A percentile compares a stretch with the other conserved stretches of the same genome.
Conservation (phyloP, 1,140 invertebrate genomes). For the Drosophila kanapiae region DNA sequence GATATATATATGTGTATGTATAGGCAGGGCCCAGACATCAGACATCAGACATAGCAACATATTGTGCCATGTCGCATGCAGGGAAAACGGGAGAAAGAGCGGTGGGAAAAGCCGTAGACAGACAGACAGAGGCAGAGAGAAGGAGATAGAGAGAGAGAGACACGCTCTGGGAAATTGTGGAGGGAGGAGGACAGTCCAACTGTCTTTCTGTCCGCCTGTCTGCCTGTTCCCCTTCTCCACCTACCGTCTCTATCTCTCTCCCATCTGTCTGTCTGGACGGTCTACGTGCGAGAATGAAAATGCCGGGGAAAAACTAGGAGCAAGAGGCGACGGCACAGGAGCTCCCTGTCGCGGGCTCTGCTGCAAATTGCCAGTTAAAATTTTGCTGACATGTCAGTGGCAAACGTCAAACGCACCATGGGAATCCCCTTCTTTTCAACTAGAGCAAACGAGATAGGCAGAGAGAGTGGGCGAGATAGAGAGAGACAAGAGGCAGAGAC, state of each 20-base stretch:
- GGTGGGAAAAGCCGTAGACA: slow-evolving; percentile 20
- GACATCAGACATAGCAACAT: slow-evolving; percentile 73
- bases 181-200: slow-evolving; percentile 15
- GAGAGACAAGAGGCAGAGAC: neutral
- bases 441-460: too few relatives aligned
- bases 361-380: slow-evolving; percentile 81
- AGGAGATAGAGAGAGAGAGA: neutral
- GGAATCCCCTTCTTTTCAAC: slow-evolving; percentile 7
- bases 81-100: slow-evolving; percentile 12
- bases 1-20: neutral
- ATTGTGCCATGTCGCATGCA: slow-evolving; percentile 72
- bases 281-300: slow-evolving; percentile 35
- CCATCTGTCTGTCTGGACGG: slow-evolving; percentile 15
- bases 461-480: neutral
- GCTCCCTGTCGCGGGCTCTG: slow-evolving; percentile 52
- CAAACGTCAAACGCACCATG: slow-evolving; percentile 61
- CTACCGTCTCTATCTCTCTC: neutral
- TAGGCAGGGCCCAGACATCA: slow-evolving; percentile 39
- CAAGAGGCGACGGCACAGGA: slow-evolving; percentile 11
- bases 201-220: slow-evolving; percentile 28
- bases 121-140: slow-evolving; percentile 4
- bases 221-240: neutral
- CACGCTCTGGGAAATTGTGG: slow-evolving; percentile 46
- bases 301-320: slow-evolving; percentile 14
- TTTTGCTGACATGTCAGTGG: slow-evolving; percentile 75